A percentile compares a stretch with the other conserved stretches of the same genome.
These are phyloP conservation scores for Lindbergichthys nudifrons DNA, from an alignment of 2,797 vertebrate species.

Conservation along the genomic window DNA sequence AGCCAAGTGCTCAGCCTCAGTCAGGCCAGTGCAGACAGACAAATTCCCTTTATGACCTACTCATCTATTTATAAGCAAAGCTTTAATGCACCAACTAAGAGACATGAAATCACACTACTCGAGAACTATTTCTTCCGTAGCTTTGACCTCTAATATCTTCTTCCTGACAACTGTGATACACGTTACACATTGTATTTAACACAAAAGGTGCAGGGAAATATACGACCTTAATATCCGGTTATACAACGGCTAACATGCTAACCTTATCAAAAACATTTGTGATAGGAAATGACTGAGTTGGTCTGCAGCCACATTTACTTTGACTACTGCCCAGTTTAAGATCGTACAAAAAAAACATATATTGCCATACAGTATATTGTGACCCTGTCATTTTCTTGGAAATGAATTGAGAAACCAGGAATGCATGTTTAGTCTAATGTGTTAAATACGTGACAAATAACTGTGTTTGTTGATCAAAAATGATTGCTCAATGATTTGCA, in stretches of 20 bases:
- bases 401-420: background rate
- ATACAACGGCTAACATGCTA: background rate
- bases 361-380: background rate
- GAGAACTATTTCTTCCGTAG: background rate
- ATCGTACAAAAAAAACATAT: background rate
- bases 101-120: background rate
- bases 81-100: slow-evolving; percentile 13
- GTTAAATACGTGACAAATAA: background rate
- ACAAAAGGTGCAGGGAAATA: background rate
- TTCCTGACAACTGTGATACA: background rate
- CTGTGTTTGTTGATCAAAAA: background rate
- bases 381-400: background rate
- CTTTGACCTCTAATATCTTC: background rate
- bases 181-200: slow-evolving; percentile 6
- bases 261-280: slow-evolving; percentile 1
- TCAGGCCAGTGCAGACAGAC: slow-evolving; percentile 31
- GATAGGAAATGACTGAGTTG: background rate
- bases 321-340: background rate
- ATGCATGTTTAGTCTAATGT: background rate
- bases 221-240: background rate
- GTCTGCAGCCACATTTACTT: background rate
- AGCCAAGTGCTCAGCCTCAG: slow-evolving; percentile 42
- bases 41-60: slow-evolving; percentile 42
- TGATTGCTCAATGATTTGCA: too few relatives aligned
- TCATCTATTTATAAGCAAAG: slow-evolving; percentile 62